phyloP scores from a whole-genome alignment of 2,888 invertebrate species.

The Napeogenes sylphis region DNA sequence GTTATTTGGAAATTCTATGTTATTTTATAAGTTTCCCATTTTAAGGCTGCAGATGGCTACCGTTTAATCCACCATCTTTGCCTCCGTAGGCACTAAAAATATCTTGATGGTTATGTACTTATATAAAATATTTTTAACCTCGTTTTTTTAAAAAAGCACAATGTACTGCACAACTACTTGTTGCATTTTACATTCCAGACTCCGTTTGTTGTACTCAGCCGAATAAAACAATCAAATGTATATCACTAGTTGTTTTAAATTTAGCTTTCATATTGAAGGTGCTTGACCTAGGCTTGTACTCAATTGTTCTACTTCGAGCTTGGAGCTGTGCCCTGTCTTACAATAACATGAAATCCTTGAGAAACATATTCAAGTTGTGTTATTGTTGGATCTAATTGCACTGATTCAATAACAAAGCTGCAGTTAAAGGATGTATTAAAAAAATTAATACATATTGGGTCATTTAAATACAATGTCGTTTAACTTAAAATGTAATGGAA shows the following conservation, averaged over 20 bases:
- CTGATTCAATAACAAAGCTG: not conserved
- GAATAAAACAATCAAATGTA: conserved; percentile 9
- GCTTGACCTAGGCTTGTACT: too few relatives aligned
- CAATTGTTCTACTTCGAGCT: not conserved
- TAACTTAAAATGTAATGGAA: conserved; percentile 15
- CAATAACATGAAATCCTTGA: not conserved
- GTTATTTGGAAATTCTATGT: conserved; percentile 7
- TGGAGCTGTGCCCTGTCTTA: not conserved
- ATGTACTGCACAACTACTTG: conserved; percentile 35
- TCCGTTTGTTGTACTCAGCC: not conserved
- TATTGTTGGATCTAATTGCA: not conserved
- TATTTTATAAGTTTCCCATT: conserved; percentile 6
- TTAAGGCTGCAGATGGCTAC: not conserved
- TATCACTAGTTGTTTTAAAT: not conserved
- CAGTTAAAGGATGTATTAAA: not conserved
- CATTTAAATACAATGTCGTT: conserved; percentile 12
- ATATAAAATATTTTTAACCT: conserved; percentile 9
- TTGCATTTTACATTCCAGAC: conserved; percentile 38
- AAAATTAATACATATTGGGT: not conserved
- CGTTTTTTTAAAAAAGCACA: conserved; percentile 28
- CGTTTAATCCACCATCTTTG: not conserved
- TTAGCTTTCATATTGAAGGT: too few relatives aligned
- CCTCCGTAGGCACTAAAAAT: not conserved
- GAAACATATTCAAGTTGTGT: not conserved
- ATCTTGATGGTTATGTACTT: conserved; percentile 11